These are phyloP conservation scores for Yponomeuta cagnagella DNA, from an alignment of 2,888 invertebrate genomes.

Conservation along the genomic window DNA sequence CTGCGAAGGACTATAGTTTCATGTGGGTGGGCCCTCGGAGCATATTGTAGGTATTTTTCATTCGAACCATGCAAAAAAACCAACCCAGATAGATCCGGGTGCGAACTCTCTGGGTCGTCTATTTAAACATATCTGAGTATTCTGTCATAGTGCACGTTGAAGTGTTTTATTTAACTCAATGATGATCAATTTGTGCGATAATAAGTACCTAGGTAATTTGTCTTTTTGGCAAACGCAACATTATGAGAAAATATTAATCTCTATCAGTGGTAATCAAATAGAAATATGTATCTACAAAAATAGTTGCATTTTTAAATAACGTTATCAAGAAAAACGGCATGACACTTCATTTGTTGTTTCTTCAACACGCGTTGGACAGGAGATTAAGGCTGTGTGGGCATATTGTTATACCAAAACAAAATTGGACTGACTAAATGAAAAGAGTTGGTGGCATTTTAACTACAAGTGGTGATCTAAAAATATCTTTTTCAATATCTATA, in stretches of 20 bases:
- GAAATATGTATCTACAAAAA: slow-evolving; percentile 73
- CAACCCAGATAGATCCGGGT: slow-evolving; percentile 26
- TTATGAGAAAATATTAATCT: slow-evolving; percentile 67
- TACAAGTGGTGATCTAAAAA: slow-evolving; percentile 70
- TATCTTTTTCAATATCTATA: slow-evolving; percentile 57
- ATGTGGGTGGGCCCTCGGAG: slow-evolving; percentile 26
- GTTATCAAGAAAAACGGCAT: slow-evolving; percentile 43
- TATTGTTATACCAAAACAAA: slow-evolving; percentile 48
- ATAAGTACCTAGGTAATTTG: slow-evolving; percentile 51
- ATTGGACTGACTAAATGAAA: slow-evolving; percentile 17
- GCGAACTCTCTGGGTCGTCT: slow-evolving; percentile 17
- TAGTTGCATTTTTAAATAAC: slow-evolving; percentile 67
- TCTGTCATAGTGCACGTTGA: slow-evolving; percentile 15
- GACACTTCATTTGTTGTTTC: slow-evolving; percentile 21
- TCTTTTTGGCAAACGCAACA: slow-evolving; percentile 60
- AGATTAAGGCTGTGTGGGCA: slow-evolving; percentile 33
- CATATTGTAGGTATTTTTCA: slow-evolving; percentile 33
- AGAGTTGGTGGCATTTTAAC: slow-evolving; percentile 40
- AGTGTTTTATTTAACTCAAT: slow-evolving; percentile 26
- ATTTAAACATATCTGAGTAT: slow-evolving; percentile 1
- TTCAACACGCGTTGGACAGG: slow-evolving; percentile 29
- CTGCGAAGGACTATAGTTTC: slow-evolving; percentile 10
- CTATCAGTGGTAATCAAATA: slow-evolving; percentile 70
- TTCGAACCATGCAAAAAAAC: slow-evolving; percentile 34
- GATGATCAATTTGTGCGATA: slow-evolving; percentile 46